Percentiles rank a stretch among this genome's conserved stretches.
Evolutionary conservation across 2,113 vertebrate species (phyloP).

Genomic region (Ovis aries): DNA sequence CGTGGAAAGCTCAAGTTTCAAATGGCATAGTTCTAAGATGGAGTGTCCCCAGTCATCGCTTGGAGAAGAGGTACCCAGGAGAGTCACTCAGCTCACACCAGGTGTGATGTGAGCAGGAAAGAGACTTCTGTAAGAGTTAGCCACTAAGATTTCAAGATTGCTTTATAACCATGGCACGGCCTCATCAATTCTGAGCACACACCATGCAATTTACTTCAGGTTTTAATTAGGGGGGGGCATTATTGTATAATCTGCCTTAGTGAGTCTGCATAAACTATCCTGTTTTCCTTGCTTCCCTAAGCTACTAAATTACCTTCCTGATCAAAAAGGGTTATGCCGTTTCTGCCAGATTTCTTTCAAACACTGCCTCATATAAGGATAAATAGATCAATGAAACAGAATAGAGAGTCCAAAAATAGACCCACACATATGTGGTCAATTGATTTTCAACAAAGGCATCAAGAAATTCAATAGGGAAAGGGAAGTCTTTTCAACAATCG

Average conservation of each 20-base stretch:
- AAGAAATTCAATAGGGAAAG: slow-evolving; percentile 28
- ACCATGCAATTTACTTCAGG: neutral
- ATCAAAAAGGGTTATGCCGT: neutral
- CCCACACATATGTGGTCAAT: slow-evolving; percentile 40
- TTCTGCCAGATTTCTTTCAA: slow-evolving; percentile 53
- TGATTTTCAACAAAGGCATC: slow-evolving; percentile 55
- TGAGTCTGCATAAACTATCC: neutral
- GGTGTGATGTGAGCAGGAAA: neutral
- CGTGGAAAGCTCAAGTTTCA: neutral
- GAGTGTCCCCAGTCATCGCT: neutral
- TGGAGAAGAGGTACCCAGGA: neutral
- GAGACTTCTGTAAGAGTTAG: neutral
- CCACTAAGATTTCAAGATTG: neutral
- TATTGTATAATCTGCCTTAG: neutral
- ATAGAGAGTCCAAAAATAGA: slow-evolving; percentile 54
- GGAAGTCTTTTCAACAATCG: slow-evolving; percentile 29
- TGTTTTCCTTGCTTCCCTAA: neutral
- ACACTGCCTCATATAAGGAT: slow-evolving; percentile 2
- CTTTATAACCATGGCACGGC: neutral
- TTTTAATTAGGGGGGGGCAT: neutral
- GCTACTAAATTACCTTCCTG: neutral
- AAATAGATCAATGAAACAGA: slow-evolving; percentile 62
- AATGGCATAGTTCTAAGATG: neutral
- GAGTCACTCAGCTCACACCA: neutral
- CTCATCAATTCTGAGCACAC: neutral